Base-by-base conservation (phyloP, 2,888 invertebrate species). In the Coleophora deauratella region DNA sequence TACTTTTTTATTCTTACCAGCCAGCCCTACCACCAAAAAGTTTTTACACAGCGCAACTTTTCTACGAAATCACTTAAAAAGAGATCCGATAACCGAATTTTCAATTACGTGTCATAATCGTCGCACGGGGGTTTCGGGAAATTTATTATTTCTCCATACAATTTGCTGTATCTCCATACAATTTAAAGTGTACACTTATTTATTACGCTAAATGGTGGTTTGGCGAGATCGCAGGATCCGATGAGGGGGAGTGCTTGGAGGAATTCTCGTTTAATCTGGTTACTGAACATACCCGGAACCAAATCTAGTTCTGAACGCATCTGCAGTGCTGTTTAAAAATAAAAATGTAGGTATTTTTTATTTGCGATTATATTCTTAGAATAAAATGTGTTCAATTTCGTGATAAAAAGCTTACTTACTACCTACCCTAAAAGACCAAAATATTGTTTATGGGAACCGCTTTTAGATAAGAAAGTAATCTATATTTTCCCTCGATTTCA, bases 71-170 rank as follows among this genome's bases (percentile, higher is more conserved):
- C 68, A 73, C 66, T 81, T 78, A 73, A 62, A 64, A 60, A 62
- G 21, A 52, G 61, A 72, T 76, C 68, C 71, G 78, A 82, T 80
- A 77, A 70, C 71, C 65, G 72, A 77, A 66, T 72, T 79, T 80
- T 84, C 82, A 84, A 84, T 84, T 81, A 81, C 68, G 78, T 78
- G 80, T 78, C 72, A 79, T 82, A 81, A 81, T 77, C 61, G 67
- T 68, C 66, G 62, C 69, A 60, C 56, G 59, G 55, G 44, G 56
- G 56, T 75, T 72, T 66, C 63, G 52, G 58, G 69, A 74, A 77
- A 77, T 78, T 78, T 80, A 79, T 80, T 73, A 75, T 73, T 72
- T 64, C 54, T 57, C 61, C 63, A 54, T 55, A 72, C 68, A 72
- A 74, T 75, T 76, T 72, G 59, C 80, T 73, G 75, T 73, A 71